These are phyloP conservation scores for Micronisus gabar DNA, from an alignment of 2,113 vertebrate species.

Conservation along the genomic window DNA sequence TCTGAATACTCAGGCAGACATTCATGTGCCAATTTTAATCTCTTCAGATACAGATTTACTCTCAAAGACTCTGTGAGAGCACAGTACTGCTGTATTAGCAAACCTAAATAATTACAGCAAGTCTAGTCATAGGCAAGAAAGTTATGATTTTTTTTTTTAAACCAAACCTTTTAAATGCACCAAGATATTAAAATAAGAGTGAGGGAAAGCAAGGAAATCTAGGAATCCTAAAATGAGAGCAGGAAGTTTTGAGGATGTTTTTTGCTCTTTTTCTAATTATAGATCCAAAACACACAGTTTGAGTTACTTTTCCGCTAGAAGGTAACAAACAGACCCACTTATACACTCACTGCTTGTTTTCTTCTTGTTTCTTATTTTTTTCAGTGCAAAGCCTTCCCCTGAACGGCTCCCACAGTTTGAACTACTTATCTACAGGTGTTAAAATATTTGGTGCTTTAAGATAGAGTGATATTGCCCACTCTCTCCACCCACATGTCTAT, in stretches of 20 bases:
- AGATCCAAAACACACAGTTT: background rate
- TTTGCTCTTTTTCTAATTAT: background rate
- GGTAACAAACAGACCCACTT: background rate
- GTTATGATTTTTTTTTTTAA: background rate
- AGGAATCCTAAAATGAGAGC: background rate
- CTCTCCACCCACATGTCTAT: background rate
- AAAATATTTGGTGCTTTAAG: background rate
- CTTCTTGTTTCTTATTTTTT: background rate
- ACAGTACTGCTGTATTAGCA: background rate
- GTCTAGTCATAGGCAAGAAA: background rate
- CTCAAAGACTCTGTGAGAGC: background rate
- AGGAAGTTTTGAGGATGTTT: background rate
- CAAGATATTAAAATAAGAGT: background rate
- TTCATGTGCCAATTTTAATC: background rate
- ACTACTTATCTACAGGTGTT: background rate
- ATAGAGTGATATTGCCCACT: background rate
- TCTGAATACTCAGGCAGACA: background rate
- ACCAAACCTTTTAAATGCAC: background rate
- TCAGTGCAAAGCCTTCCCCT: background rate
- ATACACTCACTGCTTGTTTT: background rate
- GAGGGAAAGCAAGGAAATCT: background rate
- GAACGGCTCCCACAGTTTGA: background rate
- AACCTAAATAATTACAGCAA: background rate
- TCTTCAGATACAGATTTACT: background rate
- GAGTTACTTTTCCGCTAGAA: background rate